Base-by-base conservation (phyloP, 2,797 vertebrate species). In the Eulemur mongoz region DNA sequence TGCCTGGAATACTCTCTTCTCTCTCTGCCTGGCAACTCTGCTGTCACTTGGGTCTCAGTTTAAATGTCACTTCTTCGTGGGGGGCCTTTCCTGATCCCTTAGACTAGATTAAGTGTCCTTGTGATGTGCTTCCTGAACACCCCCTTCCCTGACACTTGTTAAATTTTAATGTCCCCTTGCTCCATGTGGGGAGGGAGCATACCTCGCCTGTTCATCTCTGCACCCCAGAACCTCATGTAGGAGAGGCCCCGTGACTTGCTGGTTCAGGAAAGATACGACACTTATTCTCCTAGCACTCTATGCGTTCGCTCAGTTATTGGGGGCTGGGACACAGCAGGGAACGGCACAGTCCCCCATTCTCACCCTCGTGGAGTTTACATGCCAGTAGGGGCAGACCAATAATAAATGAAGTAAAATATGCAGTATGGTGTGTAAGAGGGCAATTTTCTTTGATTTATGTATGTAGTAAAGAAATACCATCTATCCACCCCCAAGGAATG, bases 161-260 rank as follows among this genome's bases (percentile, higher is more conserved):
- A 4, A 13, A 25, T 48, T 76, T 32, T 78, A 32, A 27, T 0
- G 9, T 67, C 48, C 13, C 22, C 12, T 78, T 27, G 30, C 43
- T 30, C 59, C 54, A 1, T 0, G 22, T 35, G 25, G 22, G 25
- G 48, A 30, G n/a, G 48, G 27, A 30, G 61, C 25, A 13, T 7
- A 3, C 4, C 5, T 79, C 43, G 27, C 15, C 22, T 5, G 5
- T 1, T 40, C 61, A 9, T 52, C 20, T 90, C 7, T 27, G 13
- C 73, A 50, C 11, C 22, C 83, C 0, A 0, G 72, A 20, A 20
- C 45, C n/a, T 52, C 43, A 2, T 0, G 11, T 15, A 7, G 52
- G 61, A 93, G 50, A 13, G 61, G 52, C 57, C 54, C 30, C 30
- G 23, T 25, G 1, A 15, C 14, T 1, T 27, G 50, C 40, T 40